Evolutionary conservation across 2,797 vertebrate genomes (phyloP).

Genomic region (Acanthurus lineatus): DNA sequence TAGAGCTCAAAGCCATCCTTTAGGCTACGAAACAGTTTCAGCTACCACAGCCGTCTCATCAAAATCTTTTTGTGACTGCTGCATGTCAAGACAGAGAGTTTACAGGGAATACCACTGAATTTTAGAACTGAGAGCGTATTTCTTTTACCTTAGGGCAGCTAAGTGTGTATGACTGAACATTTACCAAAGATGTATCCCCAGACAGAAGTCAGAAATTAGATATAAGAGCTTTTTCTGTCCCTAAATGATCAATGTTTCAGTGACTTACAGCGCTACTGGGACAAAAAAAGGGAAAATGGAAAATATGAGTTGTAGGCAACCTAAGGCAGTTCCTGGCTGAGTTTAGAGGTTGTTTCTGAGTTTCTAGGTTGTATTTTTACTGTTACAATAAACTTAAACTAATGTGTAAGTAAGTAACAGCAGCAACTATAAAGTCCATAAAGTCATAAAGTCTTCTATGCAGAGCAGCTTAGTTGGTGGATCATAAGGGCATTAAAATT

Average conservation of each 20-base stretch:
- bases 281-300: slow-evolving; percentile 41
- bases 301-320: slow-evolving; percentile 51
- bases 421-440: background rate
- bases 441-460: background rate
- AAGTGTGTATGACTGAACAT: slow-evolving; percentile 52
- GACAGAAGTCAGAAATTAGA: slow-evolving; percentile 59
- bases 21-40: slow-evolving; percentile 55
- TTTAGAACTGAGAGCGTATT: slow-evolving; percentile 44
- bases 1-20: slow-evolving; percentile 70
- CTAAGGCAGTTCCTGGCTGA: slow-evolving; percentile 34
- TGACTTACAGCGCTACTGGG: slow-evolving; percentile 58
- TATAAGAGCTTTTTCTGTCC: slow-evolving; percentile 48
- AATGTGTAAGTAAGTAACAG: slow-evolving; percentile 13
- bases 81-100: slow-evolving; percentile 49
- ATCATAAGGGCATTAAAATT: slow-evolving; percentile 10
- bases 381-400: slow-evolving; percentile 11
- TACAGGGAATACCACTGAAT: slow-evolving; percentile 40
- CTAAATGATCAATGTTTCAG: slow-evolving; percentile 39
- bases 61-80: slow-evolving; percentile 46
- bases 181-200: slow-evolving; percentile 43
- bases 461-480: slow-evolving; percentile 1
- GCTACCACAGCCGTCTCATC: slow-evolving; percentile 49
- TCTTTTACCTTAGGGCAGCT: slow-evolving; percentile 54
- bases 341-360: slow-evolving; percentile 25
- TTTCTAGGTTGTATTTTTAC: slow-evolving; percentile 24